These are phyloP conservation scores for Drosophila buzzatii DNA, from an alignment of 2,888 invertebrate species.

Conservation along the genomic window DNA sequence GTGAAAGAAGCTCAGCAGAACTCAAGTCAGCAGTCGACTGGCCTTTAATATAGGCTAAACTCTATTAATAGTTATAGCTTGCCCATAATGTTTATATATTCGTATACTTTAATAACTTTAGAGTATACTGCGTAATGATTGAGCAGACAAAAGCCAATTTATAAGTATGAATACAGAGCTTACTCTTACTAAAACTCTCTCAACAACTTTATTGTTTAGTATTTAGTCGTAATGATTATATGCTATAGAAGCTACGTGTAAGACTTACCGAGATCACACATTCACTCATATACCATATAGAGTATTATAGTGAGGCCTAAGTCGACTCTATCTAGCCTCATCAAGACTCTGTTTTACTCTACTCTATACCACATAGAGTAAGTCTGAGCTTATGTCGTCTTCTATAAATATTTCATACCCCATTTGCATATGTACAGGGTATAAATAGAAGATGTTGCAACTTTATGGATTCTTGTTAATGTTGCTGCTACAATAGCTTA, in stretches of 20 bases:
- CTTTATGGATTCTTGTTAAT: not conserved
- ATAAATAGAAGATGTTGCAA: slow-evolving; percentile 2
- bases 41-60: not conserved
- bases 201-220: too few relatives aligned
- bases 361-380: not conserved
- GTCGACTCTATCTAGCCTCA: too few relatives aligned
- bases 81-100: not conserved
- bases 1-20: too few relatives aligned
- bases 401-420: not conserved
- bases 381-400: not conserved
- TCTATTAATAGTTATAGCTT: too few relatives aligned
- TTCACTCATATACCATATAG: too few relatives aligned
- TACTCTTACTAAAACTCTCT: not conserved
- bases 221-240: too few relatives aligned
- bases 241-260: too few relatives aligned
- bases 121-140: not conserved
- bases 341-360: too few relatives aligned
- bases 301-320: too few relatives aligned
- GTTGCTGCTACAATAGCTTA: not conserved
- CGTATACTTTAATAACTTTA: not conserved
- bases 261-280: too few relatives aligned
- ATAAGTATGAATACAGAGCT: not conserved
- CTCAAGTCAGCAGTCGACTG: not conserved
- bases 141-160: not conserved
- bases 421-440: not conserved